Percentiles rank a stretch among this genome's conserved stretches.
Evolutionary conservation across 2,888 invertebrate genomes (phyloP).

Genomic region (Eupithecia exiguata): DNA sequence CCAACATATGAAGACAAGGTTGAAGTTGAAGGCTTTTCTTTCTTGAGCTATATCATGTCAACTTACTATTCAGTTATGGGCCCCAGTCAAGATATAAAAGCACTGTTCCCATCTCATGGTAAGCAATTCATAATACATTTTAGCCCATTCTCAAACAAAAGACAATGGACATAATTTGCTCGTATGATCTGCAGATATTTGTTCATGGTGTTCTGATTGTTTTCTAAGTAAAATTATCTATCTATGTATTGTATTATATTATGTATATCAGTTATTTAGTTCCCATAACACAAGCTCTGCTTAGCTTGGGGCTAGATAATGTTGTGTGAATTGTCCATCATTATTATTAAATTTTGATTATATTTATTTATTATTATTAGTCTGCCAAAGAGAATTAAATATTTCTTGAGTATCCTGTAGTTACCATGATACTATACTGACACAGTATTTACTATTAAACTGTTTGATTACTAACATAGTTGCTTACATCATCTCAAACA

Average conservation of each 20-base stretch:
- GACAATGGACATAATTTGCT: too few relatives aligned
- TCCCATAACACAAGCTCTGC: too few relatives aligned
- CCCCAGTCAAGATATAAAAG: conserved; percentile 66
- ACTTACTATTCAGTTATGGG: conserved; percentile 68
- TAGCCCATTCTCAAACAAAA: too few relatives aligned
- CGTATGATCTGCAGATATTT: too few relatives aligned
- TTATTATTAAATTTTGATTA: too few relatives aligned
- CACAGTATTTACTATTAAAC: not conserved
- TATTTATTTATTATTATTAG: too few relatives aligned
- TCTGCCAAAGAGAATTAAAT: not conserved
- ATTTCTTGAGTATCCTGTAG: not conserved
- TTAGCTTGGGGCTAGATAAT: too few relatives aligned
- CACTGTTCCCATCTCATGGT: conserved; percentile 72
- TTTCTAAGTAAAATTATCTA: too few relatives aligned
- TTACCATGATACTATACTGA: not conserved
- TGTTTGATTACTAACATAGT: not conserved
- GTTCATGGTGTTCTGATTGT: too few relatives aligned
- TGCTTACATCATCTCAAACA: not conserved
- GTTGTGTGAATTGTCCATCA: too few relatives aligned
- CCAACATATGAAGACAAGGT: conserved; percentile 48
- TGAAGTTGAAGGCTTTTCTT: conserved; percentile 62
- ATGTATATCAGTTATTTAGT: too few relatives aligned
- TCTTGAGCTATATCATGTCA: conserved; percentile 64
- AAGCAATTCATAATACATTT: conserved; percentile 19
- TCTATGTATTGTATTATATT: too few relatives aligned